Evolutionary conservation across 2,797 vertebrate genomes (phyloP), one percentile per base, ranked within the genome.

Genomic region (Hafferia zeledoni): DNA sequence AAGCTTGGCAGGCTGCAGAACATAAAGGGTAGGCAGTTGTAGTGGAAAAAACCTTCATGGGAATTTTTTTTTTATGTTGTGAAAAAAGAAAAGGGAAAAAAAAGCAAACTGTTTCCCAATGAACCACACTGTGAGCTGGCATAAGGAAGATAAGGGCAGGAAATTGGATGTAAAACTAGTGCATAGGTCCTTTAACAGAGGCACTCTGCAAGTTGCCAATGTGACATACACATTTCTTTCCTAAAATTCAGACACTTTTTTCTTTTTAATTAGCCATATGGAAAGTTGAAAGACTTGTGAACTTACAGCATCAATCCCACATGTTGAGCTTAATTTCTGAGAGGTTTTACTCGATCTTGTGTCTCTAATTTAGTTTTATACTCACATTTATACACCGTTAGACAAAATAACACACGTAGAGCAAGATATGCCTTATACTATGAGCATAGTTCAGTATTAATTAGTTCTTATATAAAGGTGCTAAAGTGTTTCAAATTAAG

Each of bases 91-190:
- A 80, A 69, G 59, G 23, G 13, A 0, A 31, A 80, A 87, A 94
- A 94, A 79, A 52, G 89, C 77, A 94, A 94, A 95, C 82, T 70
- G 24, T 97, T 97, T 97, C 96, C 96, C 96, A 93, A 97, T 79
- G 92, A 97, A 96, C 94, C 98, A 97, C 94, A 98, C 97, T 98
- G 97, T 95, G 97, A 98, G 95, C 83, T 98, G 98, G 97, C 97
- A 98, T 95, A 90, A 89, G 93, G 89, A 97, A 97, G 97, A 98
- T 97, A 97, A 97, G 95, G 87, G 89, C 97, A 97, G 97, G 97
- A 98, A 98, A 98, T 95, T 94, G 93, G 94, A 97, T 96, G 95
- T 96, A 98, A 98, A 98, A 97, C 89, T 93, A 82, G 57, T 94
- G 94, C 95, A 96, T 90, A 95, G 96, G 95, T 95, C 94, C 92